Base-by-base conservation (phyloP, 2,113 vertebrate species). In the Labrus mixtus region DNA sequence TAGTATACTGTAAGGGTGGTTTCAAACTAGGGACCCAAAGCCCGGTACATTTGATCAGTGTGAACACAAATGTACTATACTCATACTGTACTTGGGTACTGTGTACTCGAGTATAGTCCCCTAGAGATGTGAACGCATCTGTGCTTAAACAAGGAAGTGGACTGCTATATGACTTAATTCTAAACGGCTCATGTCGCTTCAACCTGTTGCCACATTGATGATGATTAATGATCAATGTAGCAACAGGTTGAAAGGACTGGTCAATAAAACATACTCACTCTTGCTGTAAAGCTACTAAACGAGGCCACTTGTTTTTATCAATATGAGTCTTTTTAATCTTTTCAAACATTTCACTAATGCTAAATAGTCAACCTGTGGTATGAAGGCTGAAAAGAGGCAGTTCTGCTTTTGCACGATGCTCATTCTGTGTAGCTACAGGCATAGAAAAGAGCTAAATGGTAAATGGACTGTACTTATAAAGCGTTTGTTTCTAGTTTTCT, bases 171-270 rank as follows among this genome's bases (percentile, higher is more conserved):
- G 29, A 33, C 29, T 33, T 33, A 1, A 33, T 33, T 33, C 29
- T 33, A 33, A 33, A 33, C 29, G 6, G 29, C 29, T 33, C 29
- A 3, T 33, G 29, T 33, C 29, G 29, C 29, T 33, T 33, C 29
- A 33, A 33, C 29, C 29, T 33, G 29, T 33, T 33, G 46, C 76
- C 29, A 65, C 59, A 43, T 62, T 66, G 68, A 45, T 84, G 74
- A 68, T 78, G 66, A 60, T n/a, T 70, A 36, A 60, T 65, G 43
- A 65, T 87, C 76, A 73, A 62, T 64, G 55, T 13, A 70, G 51
- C 64, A 62, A 45, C 19, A 43, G 56, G 71, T 81, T 74, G 69
- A 73, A 62, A 68, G 23, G 55, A 43, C 22, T 45, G 43, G 85
- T 81, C 63, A 81, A 76, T 73, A 62, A 73, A 74, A 76, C 19